phyloP scores from a whole-genome alignment of 1,140 invertebrate genomes.

The Drosophila subobscura region DNA sequence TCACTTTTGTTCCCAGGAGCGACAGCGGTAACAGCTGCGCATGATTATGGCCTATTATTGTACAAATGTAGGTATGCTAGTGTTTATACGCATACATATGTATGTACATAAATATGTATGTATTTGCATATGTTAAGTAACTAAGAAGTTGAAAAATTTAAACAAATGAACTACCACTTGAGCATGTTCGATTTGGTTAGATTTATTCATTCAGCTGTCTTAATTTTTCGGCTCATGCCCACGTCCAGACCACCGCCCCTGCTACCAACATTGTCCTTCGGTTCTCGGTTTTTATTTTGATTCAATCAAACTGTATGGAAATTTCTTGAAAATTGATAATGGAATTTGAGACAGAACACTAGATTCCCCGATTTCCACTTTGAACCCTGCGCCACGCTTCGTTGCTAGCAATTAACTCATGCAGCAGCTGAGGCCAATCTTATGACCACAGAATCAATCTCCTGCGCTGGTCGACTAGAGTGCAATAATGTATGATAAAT shows the following conservation, averaged over 20 bases:
- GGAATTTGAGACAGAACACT: constrained; percentile 58
- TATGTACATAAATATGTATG: neutral
- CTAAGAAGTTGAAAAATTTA: constrained; percentile 19
- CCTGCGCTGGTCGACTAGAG: too few species aligned
- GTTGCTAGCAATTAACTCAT: constrained; percentile 41
- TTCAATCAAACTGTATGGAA: constrained; percentile 65
- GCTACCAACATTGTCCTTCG: constrained; percentile 28
- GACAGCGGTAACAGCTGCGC: constrained; percentile 45
- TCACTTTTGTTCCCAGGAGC: too few species aligned
- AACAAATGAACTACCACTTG: constrained; percentile 13
- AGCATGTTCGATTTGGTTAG: constrained; percentile 24
- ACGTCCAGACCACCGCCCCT: neutral
- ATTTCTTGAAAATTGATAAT: constrained; percentile 67
- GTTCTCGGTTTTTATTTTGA: constrained; percentile 61
- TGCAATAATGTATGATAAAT: neutral
- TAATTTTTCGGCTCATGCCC: constrained; percentile 9
- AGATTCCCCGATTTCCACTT: constrained; percentile 29
- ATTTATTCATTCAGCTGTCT: constrained; percentile 17
- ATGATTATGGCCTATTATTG: constrained; percentile 41
- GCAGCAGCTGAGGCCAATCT: constrained; percentile 36
- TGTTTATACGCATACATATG: neutral
- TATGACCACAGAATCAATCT: neutral
- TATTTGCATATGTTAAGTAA: constrained; percentile 8
- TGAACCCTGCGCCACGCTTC: constrained; percentile 23
- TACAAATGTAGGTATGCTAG: constrained; percentile 4